Evolutionary conservation across 2,888 invertebrate genomes (phyloP).

Genomic region (Philaethria dido): DNA sequence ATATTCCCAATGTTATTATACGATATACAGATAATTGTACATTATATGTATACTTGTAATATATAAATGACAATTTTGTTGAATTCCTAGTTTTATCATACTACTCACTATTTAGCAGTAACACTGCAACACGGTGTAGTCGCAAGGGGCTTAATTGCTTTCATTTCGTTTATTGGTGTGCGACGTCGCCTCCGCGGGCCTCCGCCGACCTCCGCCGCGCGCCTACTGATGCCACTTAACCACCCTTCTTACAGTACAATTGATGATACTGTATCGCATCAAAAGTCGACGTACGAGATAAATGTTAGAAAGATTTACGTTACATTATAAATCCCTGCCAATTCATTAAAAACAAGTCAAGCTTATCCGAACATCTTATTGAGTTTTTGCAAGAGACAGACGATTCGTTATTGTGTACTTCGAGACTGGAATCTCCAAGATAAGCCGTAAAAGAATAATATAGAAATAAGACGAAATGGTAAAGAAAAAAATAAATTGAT

Average conservation of each 20-base stretch:
- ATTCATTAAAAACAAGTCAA: slow-evolving; percentile 8
- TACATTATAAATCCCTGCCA: slow-evolving; percentile 1
- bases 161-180: slow-evolving; percentile 33
- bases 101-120: background rate
- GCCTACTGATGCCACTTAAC: slow-evolving; percentile 8
- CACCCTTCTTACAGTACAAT: background rate
- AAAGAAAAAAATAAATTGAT: background rate
- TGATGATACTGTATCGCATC: background rate
- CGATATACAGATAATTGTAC: too few species aligned
- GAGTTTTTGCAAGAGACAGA: background rate
- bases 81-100: background rate
- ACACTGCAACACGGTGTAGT: slow-evolving; percentile 10
- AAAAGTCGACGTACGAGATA: slow-evolving; percentile 10
- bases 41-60: background rate
- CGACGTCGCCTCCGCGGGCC: slow-evolving; percentile 20
- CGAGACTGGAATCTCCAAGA: background rate
- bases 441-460: slow-evolving; percentile 5
- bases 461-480: background rate
- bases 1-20: too few species aligned
- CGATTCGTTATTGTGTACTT: slow-evolving; percentile 5
- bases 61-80: background rate
- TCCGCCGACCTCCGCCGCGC: slow-evolving; percentile 2
- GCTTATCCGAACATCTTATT: background rate
- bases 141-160: slow-evolving; percentile 31
- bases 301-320: background rate